Base-by-base conservation (phyloP, 1,140 invertebrate species). In the Drosophila persimilis region DNA sequence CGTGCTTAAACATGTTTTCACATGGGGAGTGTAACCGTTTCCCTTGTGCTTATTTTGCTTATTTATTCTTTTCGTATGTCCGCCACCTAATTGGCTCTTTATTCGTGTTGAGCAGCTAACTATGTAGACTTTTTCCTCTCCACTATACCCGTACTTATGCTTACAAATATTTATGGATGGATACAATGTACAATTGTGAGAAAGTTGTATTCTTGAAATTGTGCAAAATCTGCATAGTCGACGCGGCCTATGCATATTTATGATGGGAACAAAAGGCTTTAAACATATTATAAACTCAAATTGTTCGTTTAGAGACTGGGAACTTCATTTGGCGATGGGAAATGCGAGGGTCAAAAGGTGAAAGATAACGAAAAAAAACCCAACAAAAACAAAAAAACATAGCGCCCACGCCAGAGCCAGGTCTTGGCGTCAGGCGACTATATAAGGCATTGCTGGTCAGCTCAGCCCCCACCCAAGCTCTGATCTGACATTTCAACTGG, bases 111-210 rank as follows among this genome's bases (percentile, higher is more conserved):
- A 20, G 24, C 13, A 22, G 11, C 35, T 50, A 65, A 65, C 60
- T 35, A 65, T 65, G 63, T 65, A 64, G 35, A 24, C 59, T 65
- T 65, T 69, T 65, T 55, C 6, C 2, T 8, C 29, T 31, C 8
- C 9, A 31, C 6, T 31, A 39, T 43, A 69, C 20, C 11, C 15
- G 26, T 39, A 43, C 13, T 17, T 47, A 17, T 60, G 55, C 56
- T 24, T 50, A 29, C 63, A 13, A 57, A 26, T 39, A 29, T 24
- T 64, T 29, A 41, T 20, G 26, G 3, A 13, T 17, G 26, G 3
- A 13, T 17, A 31, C 46, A 39, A 48, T 39, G 35, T 54, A 80
- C 77, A 80, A 80, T 80, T 58, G 53, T 80, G 77, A 57, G 77
- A 78, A 73, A 65, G 43, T 56, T 57, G 26, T 41, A 72, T 55